Base-by-base conservation (phyloP, 1,140 invertebrate species). In the Achatina immaculata region DNA sequence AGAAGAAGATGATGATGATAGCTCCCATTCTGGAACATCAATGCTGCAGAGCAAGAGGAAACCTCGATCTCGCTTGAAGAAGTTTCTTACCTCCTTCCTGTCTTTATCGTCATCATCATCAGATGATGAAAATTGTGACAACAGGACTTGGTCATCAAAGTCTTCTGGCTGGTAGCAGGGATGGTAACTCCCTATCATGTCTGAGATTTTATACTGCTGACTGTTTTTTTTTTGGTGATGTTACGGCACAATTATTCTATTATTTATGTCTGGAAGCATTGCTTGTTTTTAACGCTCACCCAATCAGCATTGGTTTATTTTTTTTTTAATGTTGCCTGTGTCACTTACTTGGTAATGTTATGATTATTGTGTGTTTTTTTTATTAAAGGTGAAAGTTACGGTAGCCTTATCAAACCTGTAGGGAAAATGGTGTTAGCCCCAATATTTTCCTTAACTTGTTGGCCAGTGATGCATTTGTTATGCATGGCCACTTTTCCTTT, bases 71-170 rank as follows among this genome's bases (percentile, higher is more conserved):
- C 76, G 74, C 34, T 40, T 83, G 14, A 81, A 78, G 38, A 78
- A 79, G 43, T 83, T 83, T 40, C 72, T 83, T 36, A 78, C 82
- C 11, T 83, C 82, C 1, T 66, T 83, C n/a, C 55, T 83, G 62
- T 84, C 83, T 2, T 43, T 82, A 65, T 82, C 80, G 0, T 82
- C 80, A 9, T 82, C 80, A 0, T 65, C 75, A n/a, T 77, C 76
- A 3, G 83, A 84, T 1, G 80, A 81, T 1, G 71, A 74, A 19
- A 16, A 36, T 43, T 21, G n/a, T n/a, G 28, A 72, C 2, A 34
- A 21, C 68, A 45, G 28, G 9, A 40, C 28, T 31, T 9, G 43
- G 43, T 38, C 69, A 19, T 55, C 43, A n/a, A 72, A 72, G 31
- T 62, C 66, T 9, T 73, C 40, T 14, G 58, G 45, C 34, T 65